These are phyloP conservation scores for Cydia strobilella DNA, from an alignment of 1,140 invertebrate species.

Conservation along the genomic window DNA sequence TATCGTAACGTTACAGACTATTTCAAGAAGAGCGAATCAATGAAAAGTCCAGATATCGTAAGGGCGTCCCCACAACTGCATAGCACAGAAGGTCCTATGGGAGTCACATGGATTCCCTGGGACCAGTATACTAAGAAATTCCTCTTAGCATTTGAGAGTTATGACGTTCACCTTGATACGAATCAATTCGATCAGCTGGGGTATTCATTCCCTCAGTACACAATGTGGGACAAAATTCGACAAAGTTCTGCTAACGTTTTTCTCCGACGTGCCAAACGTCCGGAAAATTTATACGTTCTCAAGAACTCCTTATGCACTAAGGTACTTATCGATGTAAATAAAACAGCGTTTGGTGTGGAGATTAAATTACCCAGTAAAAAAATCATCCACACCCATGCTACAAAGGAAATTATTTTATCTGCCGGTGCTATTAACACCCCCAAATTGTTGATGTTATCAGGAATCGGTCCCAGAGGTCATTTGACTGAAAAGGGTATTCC, in stretches of 20 bases:
- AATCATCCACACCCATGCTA: slow-evolving; percentile 47
- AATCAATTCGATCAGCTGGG: slow-evolving; percentile 89
- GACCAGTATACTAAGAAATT: slow-evolving; percentile 81
- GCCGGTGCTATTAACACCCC: slow-evolving; percentile 79
- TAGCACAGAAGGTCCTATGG: slow-evolving; percentile 84
- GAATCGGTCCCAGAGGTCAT: slow-evolving; percentile 70
- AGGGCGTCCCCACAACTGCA: slow-evolving; percentile 82
- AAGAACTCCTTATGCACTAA: slow-evolving; percentile 87
- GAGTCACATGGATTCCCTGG: slow-evolving; percentile 88
- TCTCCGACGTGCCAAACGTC: slow-evolving; percentile 85
- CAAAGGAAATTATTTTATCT: slow-evolving; percentile 80
- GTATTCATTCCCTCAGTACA: slow-evolving; percentile 91
- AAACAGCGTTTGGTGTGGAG: slow-evolving; percentile 72
- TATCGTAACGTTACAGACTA: slow-evolving; percentile 90
- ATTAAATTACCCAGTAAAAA: slow-evolving; percentile 65
- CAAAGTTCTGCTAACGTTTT: slow-evolving; percentile 94
- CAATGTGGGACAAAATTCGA: slow-evolving; percentile 87
- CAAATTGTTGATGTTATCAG: slow-evolving; percentile 73
- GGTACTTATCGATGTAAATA: slow-evolving; percentile 83
- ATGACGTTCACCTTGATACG: slow-evolving; percentile 88
- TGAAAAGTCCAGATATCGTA: slow-evolving; percentile 86
- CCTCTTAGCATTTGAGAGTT: slow-evolving; percentile 88
- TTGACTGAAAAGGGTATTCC: slow-evolving; percentile 68
- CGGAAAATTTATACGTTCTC: slow-evolving; percentile 88
- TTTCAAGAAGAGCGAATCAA: slow-evolving; percentile 92